Percentiles rank a stretch among this genome's conserved stretches.
Evolutionary conservation across 2,888 invertebrate species (phyloP).

Genomic region (Acleris laterana): DNA sequence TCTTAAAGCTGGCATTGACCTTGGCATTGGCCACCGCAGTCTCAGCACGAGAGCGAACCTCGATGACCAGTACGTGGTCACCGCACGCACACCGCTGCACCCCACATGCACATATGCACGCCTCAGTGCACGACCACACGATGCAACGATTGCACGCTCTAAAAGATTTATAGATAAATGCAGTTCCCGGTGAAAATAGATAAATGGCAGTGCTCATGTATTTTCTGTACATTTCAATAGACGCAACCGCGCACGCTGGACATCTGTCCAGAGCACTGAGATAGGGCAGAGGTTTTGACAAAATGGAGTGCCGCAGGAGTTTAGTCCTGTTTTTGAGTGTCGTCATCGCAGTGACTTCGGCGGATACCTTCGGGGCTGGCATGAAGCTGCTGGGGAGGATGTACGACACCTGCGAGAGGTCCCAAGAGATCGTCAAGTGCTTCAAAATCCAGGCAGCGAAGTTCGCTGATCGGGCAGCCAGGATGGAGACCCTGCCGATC

Average conservation of each 20-base stretch:
- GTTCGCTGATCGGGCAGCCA: conserved; percentile 86
- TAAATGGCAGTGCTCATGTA: conserved; percentile 81
- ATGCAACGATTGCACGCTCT: conserved; percentile 85
- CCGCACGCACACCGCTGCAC: conserved; percentile 51
- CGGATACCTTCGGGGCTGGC: conserved; percentile 72
- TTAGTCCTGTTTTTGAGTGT: conserved; percentile 71
- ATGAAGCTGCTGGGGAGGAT: conserved; percentile 80
- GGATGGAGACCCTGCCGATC: conserved; percentile 85
- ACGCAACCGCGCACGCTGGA: conserved; percentile 73
- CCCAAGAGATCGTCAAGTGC: conserved; percentile 87
- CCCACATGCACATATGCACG: conserved; percentile 59
- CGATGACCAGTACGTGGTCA: conserved; percentile 54
- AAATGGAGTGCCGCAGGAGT: conserved; percentile 75
- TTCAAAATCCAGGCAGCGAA: conserved; percentile 88
- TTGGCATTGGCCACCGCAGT: conserved; percentile 63
- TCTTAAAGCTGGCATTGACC: conserved; percentile 48
- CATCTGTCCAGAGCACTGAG: conserved; percentile 58
- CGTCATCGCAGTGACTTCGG: conserved; percentile 58
- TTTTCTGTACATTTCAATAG: conserved; percentile 81
- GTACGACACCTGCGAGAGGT: conserved; percentile 86
- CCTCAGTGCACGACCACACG: conserved; percentile 79
- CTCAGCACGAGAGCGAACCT: conserved; percentile 54
- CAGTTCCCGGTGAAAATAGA: conserved; percentile 85
- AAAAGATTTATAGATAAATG: conserved; percentile 85
- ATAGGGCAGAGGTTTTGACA: conserved; percentile 60